Evolutionary conservation across 2,888 invertebrate genomes (phyloP), one percentile per base, ranked within the genome.

Genomic region (Oxyscelio sp.): DNA sequence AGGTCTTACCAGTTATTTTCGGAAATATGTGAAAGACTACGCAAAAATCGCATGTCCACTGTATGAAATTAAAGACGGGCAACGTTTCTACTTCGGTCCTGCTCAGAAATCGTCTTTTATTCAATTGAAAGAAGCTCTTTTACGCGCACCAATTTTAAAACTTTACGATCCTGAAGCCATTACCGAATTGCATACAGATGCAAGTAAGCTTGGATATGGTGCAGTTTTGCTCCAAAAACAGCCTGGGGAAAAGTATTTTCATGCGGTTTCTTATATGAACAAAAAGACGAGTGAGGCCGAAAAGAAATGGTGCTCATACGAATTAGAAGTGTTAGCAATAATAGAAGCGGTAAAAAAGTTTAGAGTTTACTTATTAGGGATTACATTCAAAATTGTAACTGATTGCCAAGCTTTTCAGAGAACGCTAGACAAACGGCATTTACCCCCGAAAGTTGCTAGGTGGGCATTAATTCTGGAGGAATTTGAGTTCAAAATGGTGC

Each of bases 21-120:
- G 91, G 24, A 92, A 92, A 54, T 93, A 92, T 75, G 88, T 93
- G n/a, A 74, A 71, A 4, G 71, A 78, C n/a, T 93, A 91, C 75
- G 50, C 82, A 4, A 19, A 45, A 8, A 66, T 73, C 6, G 78
- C 83, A 19, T 50, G 52, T 22, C 83, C 87, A 9, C 52, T 87
- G 43, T 59, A 79, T 48, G 50, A 81, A 9, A 38, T 80, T 8
- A 83, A 38, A 58, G 74, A 80, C 8, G 43, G 43, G 13, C 40
- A 11, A 1, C 22, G 24, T 17, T 77, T 82, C 48, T 8, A 52
- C 0, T 59, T 85, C 40, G 74, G 66, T 4, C 8, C 15, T 5
- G 27, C 56, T 15, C 78, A 88, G 68, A 34, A 70, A 24, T 9
- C 8, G 4, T 27, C 58, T 8, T 71, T 58, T 17, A 2, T 9